Base-by-base conservation (phyloP, 1,140 invertebrate genomes). In the Chlorops oryzae region DNA sequence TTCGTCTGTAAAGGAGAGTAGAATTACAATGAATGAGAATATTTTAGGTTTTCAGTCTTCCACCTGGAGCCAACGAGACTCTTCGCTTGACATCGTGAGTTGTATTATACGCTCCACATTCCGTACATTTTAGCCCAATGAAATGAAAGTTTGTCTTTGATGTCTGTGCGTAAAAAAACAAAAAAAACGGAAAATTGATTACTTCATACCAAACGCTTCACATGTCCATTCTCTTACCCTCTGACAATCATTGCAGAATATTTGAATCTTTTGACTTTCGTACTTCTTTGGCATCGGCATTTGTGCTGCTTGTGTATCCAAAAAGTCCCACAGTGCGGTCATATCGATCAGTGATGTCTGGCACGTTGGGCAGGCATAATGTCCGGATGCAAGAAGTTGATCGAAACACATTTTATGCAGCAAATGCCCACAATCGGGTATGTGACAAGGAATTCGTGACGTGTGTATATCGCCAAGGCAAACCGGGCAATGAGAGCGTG, bases 381-480 rank as follows among this genome's bases (percentile, higher is more conserved):
- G 85, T 2, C 87, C 87, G 1, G 83, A 84, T 18, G 63, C 63
- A 20, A 71, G 58, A 51, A 91, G 72, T 59, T 88, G 82, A 61
- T 88, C 83, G 65, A 89, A 90, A 72, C 88, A 90, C 6, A 81
- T 83, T 47, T 83, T 79, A 71, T 92, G 90, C 55, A 92, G 73
- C 47, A 92, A 73, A 76, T 93, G 90, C 0, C 88, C 87, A 73
- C 90, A 93, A 57, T 83, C 79, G 3, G 88, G 89, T 72, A 92
- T 88, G 73, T 90, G 86, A 70, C 87, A 88, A 20, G 85, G 84
- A 63, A 87, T 88, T 37, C 88, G 78, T 37, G 88, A 91, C 15
- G 90, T 91, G 71, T 93, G 90, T 59, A 93, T 89, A 71, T 92
- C 86, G 59, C 92, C 88, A 45, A 91, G 65, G 58, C 90, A 93